Base-by-base conservation (phyloP, 2,888 invertebrate species). In the Drosophila rellima region DNA sequence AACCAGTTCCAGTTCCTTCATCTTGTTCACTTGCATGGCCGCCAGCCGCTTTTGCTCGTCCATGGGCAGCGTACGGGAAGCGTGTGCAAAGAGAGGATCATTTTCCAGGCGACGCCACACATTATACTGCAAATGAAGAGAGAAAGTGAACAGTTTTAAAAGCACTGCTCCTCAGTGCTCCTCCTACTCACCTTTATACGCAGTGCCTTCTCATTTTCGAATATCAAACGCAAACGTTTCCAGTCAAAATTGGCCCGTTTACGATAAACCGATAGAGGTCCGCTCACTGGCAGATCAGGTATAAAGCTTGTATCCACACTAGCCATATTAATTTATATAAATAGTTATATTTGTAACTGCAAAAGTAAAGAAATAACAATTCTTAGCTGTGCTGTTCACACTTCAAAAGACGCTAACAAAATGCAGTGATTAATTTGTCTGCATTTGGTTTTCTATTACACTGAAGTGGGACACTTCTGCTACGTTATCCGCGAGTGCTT, bases 191-290 rank as follows among this genome's bases (percentile, higher is more conserved):
- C 98, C 95, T 97, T 97, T 67, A 96, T 94, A 90, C 94, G 94
- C 33, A 98, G 92, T 70, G 94, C 93, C 52, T 96, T 95, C 87
- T 96, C 95, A 74, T 96, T 96, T 91, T 97, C 97, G 68, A 98
- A 93, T 57, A 96, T 94, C 44, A 96, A 90, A 90, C 96, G 96
- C 92, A 98, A 94, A 71, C 94, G 94, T 92, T 97, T 97, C 97
- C 98, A 98, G 91, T 97, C 95, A 88, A 98, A 98, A 15, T 95
- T 95, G 1, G 97, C 96, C 74, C 94, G 94, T 78, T 95, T 95
- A 78, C 98, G 95, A 91, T 96, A 98, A 0, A 88, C 92, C 90
- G 96, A 96, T 76, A 98, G 93, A 7, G 98, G 97, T 48, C 93
- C 94, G 33, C 90, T 86, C 15, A 63, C 40, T 17, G 95, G 95